Percentiles rank a stretch among this genome's conserved stretches.
These are phyloP conservation scores for Helleia helle DNA, from an alignment of 2,888 invertebrate genomes.

Conservation along the genomic window DNA sequence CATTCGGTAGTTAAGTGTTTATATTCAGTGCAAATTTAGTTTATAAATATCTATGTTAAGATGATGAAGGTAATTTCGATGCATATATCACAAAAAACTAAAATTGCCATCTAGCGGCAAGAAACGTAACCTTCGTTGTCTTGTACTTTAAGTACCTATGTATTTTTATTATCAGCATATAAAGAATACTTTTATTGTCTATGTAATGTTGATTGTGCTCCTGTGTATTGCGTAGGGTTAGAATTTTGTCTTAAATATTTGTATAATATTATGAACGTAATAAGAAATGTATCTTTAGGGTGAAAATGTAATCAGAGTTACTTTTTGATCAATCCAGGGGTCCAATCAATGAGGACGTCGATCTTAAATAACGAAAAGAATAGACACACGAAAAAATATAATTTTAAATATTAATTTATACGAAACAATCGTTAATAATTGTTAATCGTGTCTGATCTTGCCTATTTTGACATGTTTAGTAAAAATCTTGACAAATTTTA, in stretches of 20 bases:
- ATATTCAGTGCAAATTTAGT: conserved; percentile 7
- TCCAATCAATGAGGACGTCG: neutral
- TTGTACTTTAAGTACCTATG: conserved; percentile 5
- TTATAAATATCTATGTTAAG: conserved; percentile 3
- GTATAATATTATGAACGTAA: neutral
- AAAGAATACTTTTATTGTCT: neutral
- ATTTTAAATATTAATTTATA: conserved; percentile 12
- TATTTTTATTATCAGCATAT: neutral
- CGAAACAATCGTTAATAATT: conserved; percentile 16
- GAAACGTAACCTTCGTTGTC: neutral
- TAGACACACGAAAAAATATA: conserved; percentile 11
- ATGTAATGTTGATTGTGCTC: conserved; percentile 1
- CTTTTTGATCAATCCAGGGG: neutral
- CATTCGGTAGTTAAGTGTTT: conserved; percentile 5
- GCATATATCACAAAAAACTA: conserved; percentile 7
- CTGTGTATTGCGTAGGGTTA: neutral
- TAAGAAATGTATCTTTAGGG: neutral
- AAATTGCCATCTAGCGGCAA: neutral
- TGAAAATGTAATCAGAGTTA: neutral
- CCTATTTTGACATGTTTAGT: conserved; percentile 27
- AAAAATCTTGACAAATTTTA: conserved; percentile 7
- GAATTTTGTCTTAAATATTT: neutral
- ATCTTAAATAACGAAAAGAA: conserved; percentile 1
- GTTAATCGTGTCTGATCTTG: conserved; percentile 53
- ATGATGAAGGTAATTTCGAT: conserved; percentile 9